phyloP scores from a whole-genome alignment of 1,140 invertebrate species.

The Microplitis mediator region DNA sequence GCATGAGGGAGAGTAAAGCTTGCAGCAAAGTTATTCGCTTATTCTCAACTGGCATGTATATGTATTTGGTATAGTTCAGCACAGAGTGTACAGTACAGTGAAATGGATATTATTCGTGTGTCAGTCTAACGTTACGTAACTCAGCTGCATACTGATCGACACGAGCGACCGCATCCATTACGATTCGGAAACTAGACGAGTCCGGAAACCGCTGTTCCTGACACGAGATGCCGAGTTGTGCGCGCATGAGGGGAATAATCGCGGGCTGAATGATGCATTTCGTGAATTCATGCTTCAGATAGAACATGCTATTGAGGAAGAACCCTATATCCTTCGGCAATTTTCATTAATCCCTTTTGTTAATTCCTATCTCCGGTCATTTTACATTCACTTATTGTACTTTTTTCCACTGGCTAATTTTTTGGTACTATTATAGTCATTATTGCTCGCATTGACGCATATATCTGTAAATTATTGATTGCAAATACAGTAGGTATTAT shows the following conservation, averaged over 20 bases:
- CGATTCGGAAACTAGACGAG: conserved; percentile 28
- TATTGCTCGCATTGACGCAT: no score
- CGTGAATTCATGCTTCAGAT: conserved; percentile 13
- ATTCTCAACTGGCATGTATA: neutral
- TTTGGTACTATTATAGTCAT: no score
- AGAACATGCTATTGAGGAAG: conserved; percentile 7
- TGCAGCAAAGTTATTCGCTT: neutral
- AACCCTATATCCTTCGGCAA: conserved; percentile 1
- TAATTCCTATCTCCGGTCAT: no score
- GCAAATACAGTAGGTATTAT: no score
- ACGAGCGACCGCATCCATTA: conserved; percentile 25
- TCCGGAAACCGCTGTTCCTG: conserved; percentile 26
- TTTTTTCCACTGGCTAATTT: no score
- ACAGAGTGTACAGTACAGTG: neutral
- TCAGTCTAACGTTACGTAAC: conserved; percentile 25
- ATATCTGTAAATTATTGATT: no score
- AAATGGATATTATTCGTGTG: conserved; percentile 23
- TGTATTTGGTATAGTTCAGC: neutral
- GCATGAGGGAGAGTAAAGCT: neutral
- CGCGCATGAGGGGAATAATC: conserved; percentile 20
- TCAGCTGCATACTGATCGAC: conserved; percentile 28
- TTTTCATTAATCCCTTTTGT: conserved; percentile 1
- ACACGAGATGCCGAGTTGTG: conserved; percentile 16
- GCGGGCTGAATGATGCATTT: conserved; percentile 20
- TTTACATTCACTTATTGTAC: no score